Conservation (phyloP, 1,140 invertebrate genomes). For the Charaxes varanes region DNA sequence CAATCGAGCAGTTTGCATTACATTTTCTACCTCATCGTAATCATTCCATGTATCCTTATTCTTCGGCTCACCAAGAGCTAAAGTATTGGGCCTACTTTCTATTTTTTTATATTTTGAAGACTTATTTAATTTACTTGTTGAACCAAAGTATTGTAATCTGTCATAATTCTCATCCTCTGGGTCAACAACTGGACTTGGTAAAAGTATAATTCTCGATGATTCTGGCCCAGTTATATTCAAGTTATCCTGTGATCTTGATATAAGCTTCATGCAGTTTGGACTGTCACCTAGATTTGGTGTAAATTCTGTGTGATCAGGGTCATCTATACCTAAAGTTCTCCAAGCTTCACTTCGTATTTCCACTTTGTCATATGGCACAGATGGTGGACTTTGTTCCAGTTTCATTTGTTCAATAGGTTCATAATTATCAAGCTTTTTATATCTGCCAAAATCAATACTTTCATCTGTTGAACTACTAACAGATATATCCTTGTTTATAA, state of each 20-base stretch:
- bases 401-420: slow-evolving; percentile 63
- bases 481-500: slow-evolving; percentile 63
- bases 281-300: slow-evolving; percentile 56
- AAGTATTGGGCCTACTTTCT: slow-evolving; percentile 65
- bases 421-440: slow-evolving; percentile 68
- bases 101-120: slow-evolving; percentile 82
- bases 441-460: slow-evolving; percentile 63
- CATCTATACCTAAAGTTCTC: slow-evolving; percentile 84
- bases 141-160: slow-evolving; percentile 85
- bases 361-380: slow-evolving; percentile 79
- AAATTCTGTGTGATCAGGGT: slow-evolving; percentile 78
- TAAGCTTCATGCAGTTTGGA: slow-evolving; percentile 62
- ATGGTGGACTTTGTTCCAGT: slow-evolving; percentile 42
- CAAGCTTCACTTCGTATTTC: slow-evolving; percentile 83
- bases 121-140: slow-evolving; percentile 79
- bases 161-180: slow-evolving; percentile 80
- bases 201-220: slow-evolving; percentile 64
- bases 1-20: slow-evolving; percentile 78
- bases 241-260: slow-evolving; percentile 70
- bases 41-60: slow-evolving; percentile 77
- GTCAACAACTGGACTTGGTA: slow-evolving; percentile 61
- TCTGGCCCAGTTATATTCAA: slow-evolving; percentile 61
- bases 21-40: slow-evolving; percentile 80
- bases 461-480: slow-evolving; percentile 47
- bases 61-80: slow-evolving; percentile 47